phyloP scores from a whole-genome alignment of 2,113 vertebrate genomes.

The Eleginops maclovinus region DNA sequence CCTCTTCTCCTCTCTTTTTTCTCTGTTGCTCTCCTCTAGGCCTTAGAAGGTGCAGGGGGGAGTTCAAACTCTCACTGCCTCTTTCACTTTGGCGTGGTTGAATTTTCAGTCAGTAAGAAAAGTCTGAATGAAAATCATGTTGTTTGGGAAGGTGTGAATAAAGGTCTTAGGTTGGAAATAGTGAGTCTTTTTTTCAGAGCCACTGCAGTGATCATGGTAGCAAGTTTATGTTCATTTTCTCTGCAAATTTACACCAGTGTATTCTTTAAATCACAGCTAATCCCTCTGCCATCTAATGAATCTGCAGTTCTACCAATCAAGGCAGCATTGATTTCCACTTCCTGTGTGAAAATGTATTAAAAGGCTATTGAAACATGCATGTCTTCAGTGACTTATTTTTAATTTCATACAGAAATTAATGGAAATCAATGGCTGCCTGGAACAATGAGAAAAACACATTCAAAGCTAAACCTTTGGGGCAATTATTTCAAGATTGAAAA shows the following conservation, averaged over 20 bases:
- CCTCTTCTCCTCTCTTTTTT: conserved; percentile 22
- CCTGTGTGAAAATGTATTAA: neutral
- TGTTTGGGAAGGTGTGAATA: neutral
- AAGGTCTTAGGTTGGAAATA: neutral
- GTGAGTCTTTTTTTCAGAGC: neutral
- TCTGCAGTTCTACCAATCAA: neutral
- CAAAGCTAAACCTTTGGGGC: too few relatives aligned
- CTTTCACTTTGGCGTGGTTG: conserved; percentile 13
- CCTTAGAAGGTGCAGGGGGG: conserved; percentile 10
- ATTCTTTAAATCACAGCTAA: neutral
- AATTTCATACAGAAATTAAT: neutral
- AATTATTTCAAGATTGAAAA: neutral
- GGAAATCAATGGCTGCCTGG: too few relatives aligned
- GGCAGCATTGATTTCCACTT: neutral
- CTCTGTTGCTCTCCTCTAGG: conserved; percentile 22
- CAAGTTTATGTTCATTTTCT: neutral
- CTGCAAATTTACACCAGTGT: neutral
- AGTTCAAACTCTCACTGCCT: conserved; percentile 9
- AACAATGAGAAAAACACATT: too few relatives aligned
- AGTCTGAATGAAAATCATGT: neutral
- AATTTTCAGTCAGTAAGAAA: neutral
- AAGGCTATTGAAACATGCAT: neutral
- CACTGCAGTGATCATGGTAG: neutral
- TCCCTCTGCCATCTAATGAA: neutral
- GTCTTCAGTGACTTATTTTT: neutral